Conservation (phyloP, 2,888 invertebrate genomes). For the Subacronicta megacephala region DNA sequence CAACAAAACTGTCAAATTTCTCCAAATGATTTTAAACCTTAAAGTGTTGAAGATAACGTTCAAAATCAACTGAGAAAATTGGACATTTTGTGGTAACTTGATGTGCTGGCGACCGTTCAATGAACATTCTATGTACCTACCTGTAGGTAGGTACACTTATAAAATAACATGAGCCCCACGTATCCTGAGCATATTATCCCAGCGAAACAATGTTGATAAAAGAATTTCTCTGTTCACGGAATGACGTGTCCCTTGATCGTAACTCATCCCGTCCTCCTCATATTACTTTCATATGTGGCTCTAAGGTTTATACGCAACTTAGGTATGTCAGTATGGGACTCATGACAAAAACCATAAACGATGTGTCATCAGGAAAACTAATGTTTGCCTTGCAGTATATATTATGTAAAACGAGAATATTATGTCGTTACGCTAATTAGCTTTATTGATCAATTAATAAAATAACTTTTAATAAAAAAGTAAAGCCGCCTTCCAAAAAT, state of each 20-base stretch:
- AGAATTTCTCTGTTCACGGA: slow-evolving; percentile 72
- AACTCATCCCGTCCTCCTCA: slow-evolving; percentile 72
- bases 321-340: slow-evolving; percentile 47
- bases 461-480: too few relatives aligned
- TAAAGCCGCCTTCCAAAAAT: too few relatives aligned
- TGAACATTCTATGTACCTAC: too few relatives aligned
- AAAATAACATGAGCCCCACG: slow-evolving; percentile 60
- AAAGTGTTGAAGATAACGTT: too few relatives aligned
- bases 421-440: too few relatives aligned
- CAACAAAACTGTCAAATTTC: too few relatives aligned
- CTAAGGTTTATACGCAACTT: slow-evolving; percentile 64
- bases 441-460: too few relatives aligned
- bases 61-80: too few relatives aligned
- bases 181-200: slow-evolving; percentile 64
- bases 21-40: too few relatives aligned
- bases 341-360: slow-evolving; percentile 67
- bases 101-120: too few relatives aligned
- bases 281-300: slow-evolving; percentile 73
- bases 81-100: too few relatives aligned
- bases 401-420: too few relatives aligned
- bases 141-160: slow-evolving; percentile 35
- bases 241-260: slow-evolving; percentile 76
- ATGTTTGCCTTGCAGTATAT: slow-evolving; percentile 1
- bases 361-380: slow-evolving; percentile 61
- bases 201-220: slow-evolving; percentile 75